phyloP scores from a whole-genome alignment of 1,140 invertebrate species.

The Holotrichia oblita region DNA sequence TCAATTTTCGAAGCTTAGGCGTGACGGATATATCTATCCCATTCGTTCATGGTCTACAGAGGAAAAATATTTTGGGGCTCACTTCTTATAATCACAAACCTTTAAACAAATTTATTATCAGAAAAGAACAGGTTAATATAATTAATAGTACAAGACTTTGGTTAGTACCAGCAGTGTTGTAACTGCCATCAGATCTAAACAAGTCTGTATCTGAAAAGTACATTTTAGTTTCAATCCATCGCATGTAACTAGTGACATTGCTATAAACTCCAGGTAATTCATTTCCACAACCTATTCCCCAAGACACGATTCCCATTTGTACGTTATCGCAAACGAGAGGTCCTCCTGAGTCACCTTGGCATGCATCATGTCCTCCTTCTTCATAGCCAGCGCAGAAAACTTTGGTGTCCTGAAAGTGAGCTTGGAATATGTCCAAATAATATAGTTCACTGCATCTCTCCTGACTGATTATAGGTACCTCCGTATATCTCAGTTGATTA shows the following conservation, averaged over 20 bases:
- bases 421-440: background rate
- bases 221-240: conserved; percentile 17
- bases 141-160: too few species aligned
- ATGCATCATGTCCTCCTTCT: conserved; percentile 80
- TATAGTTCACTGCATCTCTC: background rate
- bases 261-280: conserved; percentile 29
- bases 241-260: background rate
- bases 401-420: background rate
- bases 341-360: conserved; percentile 59
- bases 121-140: too few species aligned
- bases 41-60: too few species aligned
- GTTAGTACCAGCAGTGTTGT: too few species aligned
- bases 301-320: conserved; percentile 30
- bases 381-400: conserved; percentile 78
- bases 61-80: too few species aligned
- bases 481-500: background rate
- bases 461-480: background rate
- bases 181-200: background rate
- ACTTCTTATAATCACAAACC: too few species aligned
- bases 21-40: too few species aligned
- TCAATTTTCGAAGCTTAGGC: too few species aligned
- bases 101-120: too few species aligned
- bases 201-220: background rate
- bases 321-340: background rate
- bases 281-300: conserved; percentile 40